Evolutionary conservation across 2,797 vertebrate species (phyloP).

Genomic region (Steatocranus sp.): DNA sequence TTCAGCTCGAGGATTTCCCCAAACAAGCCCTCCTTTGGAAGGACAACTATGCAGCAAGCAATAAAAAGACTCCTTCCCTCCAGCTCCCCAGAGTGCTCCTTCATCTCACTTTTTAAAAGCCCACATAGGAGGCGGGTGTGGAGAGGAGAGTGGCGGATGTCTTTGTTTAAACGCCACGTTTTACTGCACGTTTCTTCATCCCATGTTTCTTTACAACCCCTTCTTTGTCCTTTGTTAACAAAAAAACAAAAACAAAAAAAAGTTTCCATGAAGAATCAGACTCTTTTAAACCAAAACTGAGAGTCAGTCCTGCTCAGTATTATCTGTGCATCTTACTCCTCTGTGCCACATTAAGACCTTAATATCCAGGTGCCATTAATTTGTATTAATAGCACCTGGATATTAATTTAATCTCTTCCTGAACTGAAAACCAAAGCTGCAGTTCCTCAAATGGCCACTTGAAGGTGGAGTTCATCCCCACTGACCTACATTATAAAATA

Average conservation of each 20-base stretch:
- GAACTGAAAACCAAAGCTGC: neutral
- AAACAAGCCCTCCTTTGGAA: slow-evolving; percentile 1
- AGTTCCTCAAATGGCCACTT: neutral
- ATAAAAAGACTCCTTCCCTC: neutral
- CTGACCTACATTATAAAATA: neutral
- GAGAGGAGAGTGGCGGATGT: neutral
- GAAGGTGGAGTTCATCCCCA: neutral
- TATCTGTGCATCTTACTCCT: neutral
- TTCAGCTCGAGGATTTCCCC: neutral
- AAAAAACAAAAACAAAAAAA: neutral
- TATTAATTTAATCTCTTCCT: neutral
- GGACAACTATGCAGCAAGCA: neutral
- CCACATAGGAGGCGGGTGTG: neutral
- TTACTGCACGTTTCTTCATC: neutral
- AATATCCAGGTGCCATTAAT: neutral
- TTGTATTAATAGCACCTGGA: neutral
- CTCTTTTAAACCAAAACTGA: neutral
- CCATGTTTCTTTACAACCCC: neutral
- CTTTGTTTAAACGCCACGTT: neutral
- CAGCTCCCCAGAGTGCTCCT: neutral
- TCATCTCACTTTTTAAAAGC: neutral
- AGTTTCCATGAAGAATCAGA: neutral
- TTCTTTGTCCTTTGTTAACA: neutral
- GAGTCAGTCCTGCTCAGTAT: rapidly evolving
- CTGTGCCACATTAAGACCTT: neutral